A percentile compares a stretch with the other conserved stretches of the same genome.
These are phyloP conservation scores for Ruditapes philippinarum DNA, from an alignment of 1,140 invertebrate species.

Conservation along the genomic window DNA sequence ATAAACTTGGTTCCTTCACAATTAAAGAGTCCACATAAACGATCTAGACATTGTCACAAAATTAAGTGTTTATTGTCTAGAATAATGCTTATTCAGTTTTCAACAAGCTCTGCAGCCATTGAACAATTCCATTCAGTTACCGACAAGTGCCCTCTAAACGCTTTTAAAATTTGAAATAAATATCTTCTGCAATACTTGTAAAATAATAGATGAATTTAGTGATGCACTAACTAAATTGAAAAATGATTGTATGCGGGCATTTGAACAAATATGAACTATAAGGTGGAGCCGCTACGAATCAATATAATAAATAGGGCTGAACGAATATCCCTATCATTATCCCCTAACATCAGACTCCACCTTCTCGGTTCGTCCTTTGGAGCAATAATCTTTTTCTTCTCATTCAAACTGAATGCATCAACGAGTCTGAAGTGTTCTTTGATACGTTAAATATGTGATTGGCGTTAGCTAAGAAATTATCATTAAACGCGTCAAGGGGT, in stretches of 20 bases:
- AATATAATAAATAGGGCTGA: slow-evolving; percentile 39
- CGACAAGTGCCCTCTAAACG: background rate
- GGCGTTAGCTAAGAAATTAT: slow-evolving; percentile 50
- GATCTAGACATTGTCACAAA: slow-evolving; percentile 73
- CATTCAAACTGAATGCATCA: slow-evolving; percentile 43
- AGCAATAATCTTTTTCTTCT: slow-evolving; percentile 58
- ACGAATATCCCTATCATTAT: slow-evolving; percentile 31
- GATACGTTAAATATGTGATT: slow-evolving; percentile 65
- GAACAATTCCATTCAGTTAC: background rate
- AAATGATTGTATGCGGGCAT: slow-evolving; percentile 61
- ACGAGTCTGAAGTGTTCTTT: slow-evolving; percentile 25
- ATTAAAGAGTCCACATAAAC: slow-evolving; percentile 76
- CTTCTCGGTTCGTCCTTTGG: background rate
- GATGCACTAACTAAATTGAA: slow-evolving; percentile 46
- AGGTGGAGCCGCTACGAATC: slow-evolving; percentile 44
- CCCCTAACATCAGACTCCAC: slow-evolving; percentile 17
- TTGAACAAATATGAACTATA: slow-evolving; percentile 28
- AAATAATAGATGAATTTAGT: slow-evolving; percentile 51
- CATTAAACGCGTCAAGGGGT: slow-evolving; percentile 43
- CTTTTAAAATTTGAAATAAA: slow-evolving; percentile 46
- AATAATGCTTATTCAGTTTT: background rate
- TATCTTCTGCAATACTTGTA: slow-evolving; percentile 17
- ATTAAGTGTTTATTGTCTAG: background rate
- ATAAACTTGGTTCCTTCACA: slow-evolving; percentile 67
- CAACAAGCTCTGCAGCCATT: background rate